These are phyloP conservation scores for Oxyscelio sp. DNA, from an alignment of 2,888 invertebrate species.

Conservation along the genomic window DNA sequence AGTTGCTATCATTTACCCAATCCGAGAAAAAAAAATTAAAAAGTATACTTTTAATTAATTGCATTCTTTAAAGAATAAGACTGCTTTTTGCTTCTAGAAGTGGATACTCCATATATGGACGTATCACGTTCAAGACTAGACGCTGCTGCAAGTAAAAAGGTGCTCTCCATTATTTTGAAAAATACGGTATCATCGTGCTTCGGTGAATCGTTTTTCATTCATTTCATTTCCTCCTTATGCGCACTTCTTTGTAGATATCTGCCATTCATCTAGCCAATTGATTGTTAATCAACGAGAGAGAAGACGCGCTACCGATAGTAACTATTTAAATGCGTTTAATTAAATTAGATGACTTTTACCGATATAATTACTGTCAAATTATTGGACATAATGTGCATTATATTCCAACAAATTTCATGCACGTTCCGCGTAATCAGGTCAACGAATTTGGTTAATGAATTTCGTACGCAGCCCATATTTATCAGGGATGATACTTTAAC, in stretches of 20 bases:
- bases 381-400: not conserved
- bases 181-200: conserved; percentile 49
- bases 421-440: not conserved
- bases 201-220: conserved; percentile 44
- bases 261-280: conserved; percentile 22
- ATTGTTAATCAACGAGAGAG: conserved; percentile 29
- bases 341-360: too few relatives aligned
- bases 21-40: too few relatives aligned
- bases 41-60: too few relatives aligned
- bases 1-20: too few relatives aligned
- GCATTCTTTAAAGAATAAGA: too few relatives aligned
- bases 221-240: conserved; percentile 5
- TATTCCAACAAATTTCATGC: not conserved
- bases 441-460: conserved; percentile 18
- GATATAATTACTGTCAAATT: too few relatives aligned
- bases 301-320: too few relatives aligned
- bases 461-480: not conserved
- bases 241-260: not conserved
- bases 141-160: conserved; percentile 36
- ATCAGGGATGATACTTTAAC: not conserved
- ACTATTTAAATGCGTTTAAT: too few relatives aligned
- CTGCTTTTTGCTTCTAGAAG: too few relatives aligned
- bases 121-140: conserved; percentile 36
- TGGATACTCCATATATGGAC: too few relatives aligned
- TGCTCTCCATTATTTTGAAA: conserved; percentile 61